phyloP scores from a whole-genome alignment of 2,797 vertebrate genomes.

The Tragelaphus eurycerus region DNA sequence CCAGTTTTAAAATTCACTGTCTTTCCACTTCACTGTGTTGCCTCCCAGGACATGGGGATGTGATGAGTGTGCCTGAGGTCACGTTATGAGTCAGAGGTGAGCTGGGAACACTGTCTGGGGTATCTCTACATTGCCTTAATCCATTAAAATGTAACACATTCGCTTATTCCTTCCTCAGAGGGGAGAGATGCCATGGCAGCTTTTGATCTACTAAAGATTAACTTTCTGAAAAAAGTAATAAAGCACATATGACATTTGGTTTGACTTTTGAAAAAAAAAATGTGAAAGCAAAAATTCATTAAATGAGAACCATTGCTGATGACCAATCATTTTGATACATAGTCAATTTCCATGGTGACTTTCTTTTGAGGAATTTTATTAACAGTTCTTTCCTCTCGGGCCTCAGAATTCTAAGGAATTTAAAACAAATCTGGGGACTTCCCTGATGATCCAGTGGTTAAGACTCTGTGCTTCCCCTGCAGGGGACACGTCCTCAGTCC shows the following conservation, averaged over 20 bases:
- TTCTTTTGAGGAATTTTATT: constrained; percentile 65
- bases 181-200: neutral
- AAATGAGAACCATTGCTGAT: constrained; percentile 1
- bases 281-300: neutral
- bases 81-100: constrained; percentile 58
- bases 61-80: constrained; percentile 31
- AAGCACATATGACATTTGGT: neutral
- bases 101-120: constrained; percentile 15
- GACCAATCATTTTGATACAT: constrained; percentile 15
- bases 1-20: constrained; percentile 44
- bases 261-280: constrained; percentile 40
- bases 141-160: neutral
- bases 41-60: constrained; percentile 7
- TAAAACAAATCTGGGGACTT: constrained; percentile 30
- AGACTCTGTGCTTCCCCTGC: neutral
- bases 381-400: constrained; percentile 45
- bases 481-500: neutral
- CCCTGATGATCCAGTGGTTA: neutral
- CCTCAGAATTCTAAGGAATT: constrained; percentile 28
- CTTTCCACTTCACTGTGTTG: constrained; percentile 48
- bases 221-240: neutral
- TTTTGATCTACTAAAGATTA: neutral
- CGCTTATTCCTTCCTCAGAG: neutral
- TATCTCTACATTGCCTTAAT: neutral
- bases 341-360: constrained; percentile 41